Base-by-base conservation (phyloP, 2,113 vertebrate genomes). In the Xiphophorus hellerii region DNA sequence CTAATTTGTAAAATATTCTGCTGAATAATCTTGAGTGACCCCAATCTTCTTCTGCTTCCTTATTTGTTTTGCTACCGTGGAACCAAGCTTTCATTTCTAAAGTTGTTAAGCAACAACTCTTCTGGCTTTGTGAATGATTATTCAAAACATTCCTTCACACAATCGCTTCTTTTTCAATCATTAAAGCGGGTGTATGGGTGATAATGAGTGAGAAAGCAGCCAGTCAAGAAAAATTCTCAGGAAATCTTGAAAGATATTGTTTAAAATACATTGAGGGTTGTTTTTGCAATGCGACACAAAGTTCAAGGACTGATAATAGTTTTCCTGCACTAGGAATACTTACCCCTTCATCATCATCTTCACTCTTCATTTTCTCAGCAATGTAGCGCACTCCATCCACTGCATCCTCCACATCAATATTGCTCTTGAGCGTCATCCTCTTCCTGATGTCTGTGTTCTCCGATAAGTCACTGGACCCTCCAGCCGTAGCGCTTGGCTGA, bases 341-440 rank as follows among this genome's bases (percentile, higher is more conserved):
- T 86, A 96, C 95, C 88, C 94, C 93, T 83, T 95, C 94, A 78
- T 95, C 94, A 51, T 95, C 92, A 80, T 95, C 95, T 71, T 95
- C 94, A 5, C 76, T 94, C 89, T 94, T 95, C 94, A 95, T 93
- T 84, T 95, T 95, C 65, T 95, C 94, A 10, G 95, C 94, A 1
- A 96, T 93, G 77, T 95, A 95, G 64, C 92, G 90, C 7, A 96
- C 95, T 1, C 94, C 94, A 25, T 94, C 93, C 62, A 95, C 91
- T 0, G 94, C 95, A 58, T 95, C 94, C 75, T 94, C 92, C 72
- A 94, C 71, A 27, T 94, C 92, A 10, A 90, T 92, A 68, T 92
- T 90, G 69, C 87, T 84, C 78, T 93, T 94, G 9, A 94, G 78
- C 0, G 92, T 91, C 87, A 91, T 80, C 68, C 94, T 89, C 87